A percentile compares a stretch with the other conserved stretches of the same genome.
phyloP scores from a whole-genome alignment of 2,888 invertebrate genomes.

The Pseudococcus longispinus region DNA sequence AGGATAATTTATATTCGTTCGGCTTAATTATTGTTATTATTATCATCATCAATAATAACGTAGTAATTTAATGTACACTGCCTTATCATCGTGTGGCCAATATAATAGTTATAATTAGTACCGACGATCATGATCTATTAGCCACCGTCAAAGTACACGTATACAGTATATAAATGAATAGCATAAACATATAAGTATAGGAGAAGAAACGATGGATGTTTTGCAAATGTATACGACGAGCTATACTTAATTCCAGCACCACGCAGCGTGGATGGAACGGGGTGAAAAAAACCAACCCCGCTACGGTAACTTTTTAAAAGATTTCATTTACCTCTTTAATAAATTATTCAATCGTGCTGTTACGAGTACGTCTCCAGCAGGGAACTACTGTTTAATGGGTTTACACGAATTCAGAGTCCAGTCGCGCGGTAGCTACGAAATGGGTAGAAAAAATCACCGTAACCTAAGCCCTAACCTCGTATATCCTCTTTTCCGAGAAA shows the following conservation, averaged over 20 bases:
- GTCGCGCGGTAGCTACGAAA: neutral
- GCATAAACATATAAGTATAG: neutral
- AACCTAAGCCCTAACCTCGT: neutral
- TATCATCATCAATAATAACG: conserved; percentile 38
- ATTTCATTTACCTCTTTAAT: conserved; percentile 34
- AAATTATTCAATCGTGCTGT: conserved; percentile 24
- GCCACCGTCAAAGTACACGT: neutral
- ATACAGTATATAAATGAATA: neutral
- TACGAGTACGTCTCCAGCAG: neutral
- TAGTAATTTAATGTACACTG: conserved; percentile 24
- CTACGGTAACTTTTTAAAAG: conserved; percentile 13
- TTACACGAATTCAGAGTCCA: neutral
- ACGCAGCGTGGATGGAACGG: neutral
- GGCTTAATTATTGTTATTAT: conserved; percentile 42
- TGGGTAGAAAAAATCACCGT: neutral
- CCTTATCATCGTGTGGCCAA: conserved; percentile 39
- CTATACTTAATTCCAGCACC: neutral
- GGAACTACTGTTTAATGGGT: conserved; percentile 17
- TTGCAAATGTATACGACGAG: neutral
- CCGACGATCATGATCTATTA: conserved; percentile 38
- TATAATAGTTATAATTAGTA: conserved; percentile 44
- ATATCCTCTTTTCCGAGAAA: conserved; percentile 30
- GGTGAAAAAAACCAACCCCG: neutral
- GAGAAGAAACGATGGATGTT: neutral
- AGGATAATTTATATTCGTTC: conserved; percentile 37